These are phyloP conservation scores for Otolemur crassicaudatus DNA, from an alignment of 2,797 vertebrate genomes.

Conservation along the genomic window DNA sequence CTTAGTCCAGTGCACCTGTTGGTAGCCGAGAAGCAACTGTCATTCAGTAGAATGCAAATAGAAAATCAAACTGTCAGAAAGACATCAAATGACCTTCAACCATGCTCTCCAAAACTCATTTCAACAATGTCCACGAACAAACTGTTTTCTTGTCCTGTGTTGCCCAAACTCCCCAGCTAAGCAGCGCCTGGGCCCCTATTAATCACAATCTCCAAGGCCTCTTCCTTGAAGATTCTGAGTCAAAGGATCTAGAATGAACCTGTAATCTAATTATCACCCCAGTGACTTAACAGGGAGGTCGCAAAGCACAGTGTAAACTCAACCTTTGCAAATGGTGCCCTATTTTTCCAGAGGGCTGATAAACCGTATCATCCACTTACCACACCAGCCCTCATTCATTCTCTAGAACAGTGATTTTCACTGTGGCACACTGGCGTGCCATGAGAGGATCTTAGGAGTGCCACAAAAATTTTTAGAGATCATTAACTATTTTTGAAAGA, in stretches of 20 bases:
- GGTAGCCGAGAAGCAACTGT: background rate
- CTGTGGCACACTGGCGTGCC: too few species aligned
- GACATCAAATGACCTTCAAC: background rate
- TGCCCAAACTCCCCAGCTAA: background rate
- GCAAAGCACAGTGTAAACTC: background rate
- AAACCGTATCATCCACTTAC: background rate
- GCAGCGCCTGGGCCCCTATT: background rate
- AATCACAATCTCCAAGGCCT: background rate
- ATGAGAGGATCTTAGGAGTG: too few species aligned
- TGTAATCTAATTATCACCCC: constrained; percentile 38
- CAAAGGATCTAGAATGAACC: background rate
- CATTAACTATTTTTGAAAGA: too few species aligned
- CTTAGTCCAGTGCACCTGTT: background rate
- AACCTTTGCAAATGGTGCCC: background rate
- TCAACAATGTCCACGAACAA: background rate
- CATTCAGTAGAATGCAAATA: background rate
- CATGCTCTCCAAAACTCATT: background rate
- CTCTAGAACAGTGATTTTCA: too few species aligned
- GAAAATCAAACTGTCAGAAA: background rate
- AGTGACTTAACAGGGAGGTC: background rate
- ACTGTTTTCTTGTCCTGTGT: background rate
- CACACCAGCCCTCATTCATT: background rate
- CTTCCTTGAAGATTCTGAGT: background rate
- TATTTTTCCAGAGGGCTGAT: background rate
- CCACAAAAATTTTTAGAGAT: too few species aligned